Evolutionary conservation across 2,113 vertebrate genomes (phyloP), one percentile per base, ranked within the genome.

Genomic region (Cairina moschata): DNA sequence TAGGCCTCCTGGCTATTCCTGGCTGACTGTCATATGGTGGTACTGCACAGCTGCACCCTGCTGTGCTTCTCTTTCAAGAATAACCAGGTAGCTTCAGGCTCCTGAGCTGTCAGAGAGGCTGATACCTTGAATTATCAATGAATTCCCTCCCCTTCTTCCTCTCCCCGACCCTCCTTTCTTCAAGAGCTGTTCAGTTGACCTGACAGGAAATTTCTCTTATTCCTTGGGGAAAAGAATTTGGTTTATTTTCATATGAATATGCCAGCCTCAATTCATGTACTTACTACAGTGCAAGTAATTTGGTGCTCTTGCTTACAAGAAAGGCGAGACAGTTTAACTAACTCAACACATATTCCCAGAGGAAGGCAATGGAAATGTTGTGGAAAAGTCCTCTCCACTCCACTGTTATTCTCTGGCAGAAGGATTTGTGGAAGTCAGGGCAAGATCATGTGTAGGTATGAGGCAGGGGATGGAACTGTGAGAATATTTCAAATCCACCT

Each of bases 31-130:
- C 21, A 58, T 25, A 9, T 7, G 34, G 40, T 0, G 0, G 38
- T 71, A 10, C 55, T 44, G 13, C 59, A 54, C 0, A 0, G 16
- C 31, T 44, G 21, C 1, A 0, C 17, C 15, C 17, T 1, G 1
- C 23, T 0, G 0, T 29, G 6, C 52, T 79, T 72, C n/a, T 86
- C 5, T 66, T 74, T 29, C 40, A 60, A 58, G 21, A 21, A 52
- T 83, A 76, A 76, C 29, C 6, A 31, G 0, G 0, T 42, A 50
- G 31, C 55, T 94, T 63, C 55, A 71, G 80, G 65, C 25, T 72
- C 20, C 63, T 44, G n/a, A 63, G 8, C n/a, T 72, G 71, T 26
- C 79, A 58, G 56, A 54, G 50, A 36, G 28, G 44, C 18, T 17
- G n/a, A 80, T 58, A 80, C 12, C 32, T 67, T 80, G 63, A 90